Percentiles rank a stretch among this genome's conserved stretches.
These are phyloP conservation scores for Ectobius pallidus DNA, from an alignment of 2,888 invertebrate species.

Conservation along the genomic window DNA sequence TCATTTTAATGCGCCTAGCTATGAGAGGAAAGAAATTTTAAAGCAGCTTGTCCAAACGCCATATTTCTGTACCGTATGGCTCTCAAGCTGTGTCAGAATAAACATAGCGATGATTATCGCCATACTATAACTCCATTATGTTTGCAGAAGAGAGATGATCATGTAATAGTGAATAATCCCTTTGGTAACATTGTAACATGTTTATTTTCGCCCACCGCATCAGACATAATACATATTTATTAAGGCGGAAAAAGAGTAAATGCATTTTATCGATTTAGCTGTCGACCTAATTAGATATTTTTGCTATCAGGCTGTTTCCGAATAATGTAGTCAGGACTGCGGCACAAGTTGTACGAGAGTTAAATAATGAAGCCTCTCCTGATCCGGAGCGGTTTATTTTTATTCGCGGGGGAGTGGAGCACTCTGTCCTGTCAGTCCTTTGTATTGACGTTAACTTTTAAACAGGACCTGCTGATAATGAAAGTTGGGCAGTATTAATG, in stretches of 20 bases:
- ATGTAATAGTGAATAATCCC: too few relatives aligned
- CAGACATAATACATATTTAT: neutral
- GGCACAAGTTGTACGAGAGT: neutral
- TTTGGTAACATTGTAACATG: neutral
- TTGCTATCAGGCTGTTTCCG: neutral
- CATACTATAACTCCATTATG: too few relatives aligned
- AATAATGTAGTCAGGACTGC: too few relatives aligned
- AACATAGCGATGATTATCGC: too few relatives aligned
- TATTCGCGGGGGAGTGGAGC: neutral
- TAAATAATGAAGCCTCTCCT: neutral
- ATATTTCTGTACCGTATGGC: too few relatives aligned
- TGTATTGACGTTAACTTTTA: conserved; percentile 7
- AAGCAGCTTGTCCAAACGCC: too few relatives aligned
- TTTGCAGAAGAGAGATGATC: too few relatives aligned
- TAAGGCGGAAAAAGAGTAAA: neutral
- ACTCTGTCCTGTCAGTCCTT: neutral
- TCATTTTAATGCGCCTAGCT: too few relatives aligned
- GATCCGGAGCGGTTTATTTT: neutral
- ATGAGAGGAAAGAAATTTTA: too few relatives aligned
- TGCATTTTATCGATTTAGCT: neutral
- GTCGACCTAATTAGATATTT: neutral
- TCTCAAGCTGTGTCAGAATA: too few relatives aligned
- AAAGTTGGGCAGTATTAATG: conserved; percentile 20
- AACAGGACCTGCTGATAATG: conserved; percentile 13
- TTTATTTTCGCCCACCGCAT: neutral